Conservation (phyloP, 1,140 invertebrate genomes). For the Cherax destructor region DNA sequence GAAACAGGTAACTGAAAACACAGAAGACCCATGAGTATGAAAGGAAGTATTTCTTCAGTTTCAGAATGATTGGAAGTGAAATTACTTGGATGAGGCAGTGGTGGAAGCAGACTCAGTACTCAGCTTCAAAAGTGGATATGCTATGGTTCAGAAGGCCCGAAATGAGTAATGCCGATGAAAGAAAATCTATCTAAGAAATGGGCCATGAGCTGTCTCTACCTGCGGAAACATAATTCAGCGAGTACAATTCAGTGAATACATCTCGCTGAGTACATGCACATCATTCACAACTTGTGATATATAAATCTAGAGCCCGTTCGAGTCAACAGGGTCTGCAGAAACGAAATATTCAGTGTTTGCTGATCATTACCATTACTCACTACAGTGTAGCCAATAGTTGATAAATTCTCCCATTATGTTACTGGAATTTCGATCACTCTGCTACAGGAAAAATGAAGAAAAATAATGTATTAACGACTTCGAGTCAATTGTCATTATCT, state of each 20-base stretch:
- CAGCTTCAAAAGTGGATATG: no score
- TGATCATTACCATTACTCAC: conserved; percentile 50
- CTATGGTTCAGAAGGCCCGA: no score
- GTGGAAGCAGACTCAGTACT: no score
- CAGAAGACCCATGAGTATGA: no score
- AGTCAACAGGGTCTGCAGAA: conserved; percentile 45
- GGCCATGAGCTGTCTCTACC: no score
- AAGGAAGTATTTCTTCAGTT: no score
- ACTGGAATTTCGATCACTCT: conserved; percentile 26
- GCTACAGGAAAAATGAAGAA: neutral
- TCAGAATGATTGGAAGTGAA: no score
- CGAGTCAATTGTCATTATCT: neutral
- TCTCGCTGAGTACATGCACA: conserved; percentile 11
- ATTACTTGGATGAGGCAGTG: no score
- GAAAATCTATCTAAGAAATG: no score
- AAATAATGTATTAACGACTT: neutral
- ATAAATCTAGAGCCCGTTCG: conserved; percentile 42
- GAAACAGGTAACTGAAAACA: no score
- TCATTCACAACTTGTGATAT: conserved; percentile 35
- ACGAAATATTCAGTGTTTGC: conserved; percentile 48
- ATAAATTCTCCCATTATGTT: conserved; percentile 36
- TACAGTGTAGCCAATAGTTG: conserved; percentile 29
- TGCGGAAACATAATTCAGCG: no score
- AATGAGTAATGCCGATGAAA: no score
- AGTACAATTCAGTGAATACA: neutral